A percentile compares a stretch with the other conserved stretches of the same genome.
These are phyloP conservation scores for Drosophila prosaltans DNA, from an alignment of 1,140 invertebrate genomes.

Conservation along the genomic window DNA sequence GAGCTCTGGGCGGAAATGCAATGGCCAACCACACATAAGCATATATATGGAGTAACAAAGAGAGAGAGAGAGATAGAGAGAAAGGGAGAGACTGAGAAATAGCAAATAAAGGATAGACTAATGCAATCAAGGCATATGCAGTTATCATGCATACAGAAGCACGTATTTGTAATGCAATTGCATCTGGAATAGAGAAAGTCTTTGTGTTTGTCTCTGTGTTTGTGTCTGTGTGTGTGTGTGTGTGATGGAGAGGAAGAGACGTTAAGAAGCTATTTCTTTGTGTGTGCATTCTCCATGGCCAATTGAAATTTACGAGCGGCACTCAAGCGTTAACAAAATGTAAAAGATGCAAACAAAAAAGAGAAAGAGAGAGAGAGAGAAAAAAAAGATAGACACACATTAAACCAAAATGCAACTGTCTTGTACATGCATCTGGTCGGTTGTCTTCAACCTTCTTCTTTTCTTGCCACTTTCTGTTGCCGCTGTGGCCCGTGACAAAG, in stretches of 20 bases:
- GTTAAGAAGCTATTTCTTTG: conserved; percentile 7
- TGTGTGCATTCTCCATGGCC: conserved; percentile 47
- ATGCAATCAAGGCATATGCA: conserved; percentile 54
- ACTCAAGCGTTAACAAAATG: conserved; percentile 31
- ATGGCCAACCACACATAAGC: conserved; percentile 37
- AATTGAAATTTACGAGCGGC: conserved; percentile 65
- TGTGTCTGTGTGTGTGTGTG: conserved; percentile 12
- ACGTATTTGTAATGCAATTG: conserved; percentile 19
- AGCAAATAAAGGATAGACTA: conserved; percentile 18
- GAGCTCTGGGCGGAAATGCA: conserved; percentile 55
- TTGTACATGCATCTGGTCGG: conserved; percentile 26
- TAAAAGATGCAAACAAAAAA: conserved; percentile 3
- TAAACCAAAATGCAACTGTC: conserved; percentile 41
- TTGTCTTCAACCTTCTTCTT: conserved; percentile 13
- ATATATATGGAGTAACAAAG: conserved; percentile 3
- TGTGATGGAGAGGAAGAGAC: neutral
- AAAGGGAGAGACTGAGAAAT: neutral
- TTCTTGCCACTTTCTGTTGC: conserved; percentile 13
- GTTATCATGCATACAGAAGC: conserved; percentile 41
- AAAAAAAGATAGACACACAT: conserved; percentile 3
- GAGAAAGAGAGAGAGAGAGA: neutral
- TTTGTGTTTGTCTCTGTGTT: conserved; percentile 5
- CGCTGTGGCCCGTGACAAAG: conserved; percentile 45
- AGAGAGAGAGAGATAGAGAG: neutral
- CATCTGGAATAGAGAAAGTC: neutral